Percentiles rank a stretch among this genome's conserved stretches.
Evolutionary conservation across 2,113 vertebrate species (phyloP).

Genomic region (Callipepla californica): DNA sequence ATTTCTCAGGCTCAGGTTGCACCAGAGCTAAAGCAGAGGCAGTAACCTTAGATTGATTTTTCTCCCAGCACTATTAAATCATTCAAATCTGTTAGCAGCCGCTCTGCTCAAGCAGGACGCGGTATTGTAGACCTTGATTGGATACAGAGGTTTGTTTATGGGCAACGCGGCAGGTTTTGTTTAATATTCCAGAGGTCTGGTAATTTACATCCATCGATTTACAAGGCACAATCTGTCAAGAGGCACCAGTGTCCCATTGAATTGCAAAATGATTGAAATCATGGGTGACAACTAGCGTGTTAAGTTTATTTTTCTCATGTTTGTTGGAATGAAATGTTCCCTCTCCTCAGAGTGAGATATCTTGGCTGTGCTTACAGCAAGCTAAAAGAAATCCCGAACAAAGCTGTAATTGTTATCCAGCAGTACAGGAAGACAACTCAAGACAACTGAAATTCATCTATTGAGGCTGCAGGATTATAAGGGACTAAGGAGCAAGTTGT

Average conservation of each 20-base stretch:
- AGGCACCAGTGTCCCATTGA: background rate
- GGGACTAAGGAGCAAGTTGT: background rate
- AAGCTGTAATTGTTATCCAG: rapidly evolving
- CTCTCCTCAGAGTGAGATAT: background rate
- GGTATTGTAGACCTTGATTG: background rate
- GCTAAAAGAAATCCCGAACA: background rate
- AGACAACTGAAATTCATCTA: background rate
- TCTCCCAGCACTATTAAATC: background rate
- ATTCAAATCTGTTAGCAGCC: background rate
- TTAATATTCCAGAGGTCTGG: constrained; percentile 40
- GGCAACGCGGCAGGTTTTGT: background rate
- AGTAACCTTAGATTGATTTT: background rate
- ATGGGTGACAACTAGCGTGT: background rate
- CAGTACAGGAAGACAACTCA: background rate
- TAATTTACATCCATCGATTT: constrained; percentile 79
- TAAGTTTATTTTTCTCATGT: constrained; percentile 15
- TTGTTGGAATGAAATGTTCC: background rate
- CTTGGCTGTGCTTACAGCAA: background rate
- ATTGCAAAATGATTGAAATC: constrained; percentile 37
- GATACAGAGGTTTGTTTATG: background rate
- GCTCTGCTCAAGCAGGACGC: background rate
- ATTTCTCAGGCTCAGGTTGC: background rate
- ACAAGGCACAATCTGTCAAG: constrained; percentile 16
- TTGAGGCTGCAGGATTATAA: background rate
- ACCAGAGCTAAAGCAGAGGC: background rate